A percentile compares a stretch with the other conserved stretches of the same genome.
Evolutionary conservation across 2,113 vertebrate species (phyloP).

Genomic region (Gulo gulo): DNA sequence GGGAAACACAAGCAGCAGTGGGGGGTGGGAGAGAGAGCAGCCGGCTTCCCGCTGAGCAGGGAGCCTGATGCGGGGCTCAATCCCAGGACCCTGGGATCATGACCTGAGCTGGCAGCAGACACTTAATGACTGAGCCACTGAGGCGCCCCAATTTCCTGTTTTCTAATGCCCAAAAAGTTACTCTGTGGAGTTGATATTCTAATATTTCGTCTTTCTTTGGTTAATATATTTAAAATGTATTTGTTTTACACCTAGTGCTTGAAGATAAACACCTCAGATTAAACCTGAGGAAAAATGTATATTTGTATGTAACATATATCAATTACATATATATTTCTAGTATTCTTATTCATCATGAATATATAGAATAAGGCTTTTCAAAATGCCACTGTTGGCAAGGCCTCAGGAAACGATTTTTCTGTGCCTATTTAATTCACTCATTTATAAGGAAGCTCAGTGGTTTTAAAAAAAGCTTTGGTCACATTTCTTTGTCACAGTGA

Average conservation of each 20-base stretch:
- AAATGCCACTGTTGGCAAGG: not conserved
- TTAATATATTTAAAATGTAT: not conserved
- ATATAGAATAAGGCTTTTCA: not conserved
- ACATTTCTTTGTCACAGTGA: not conserved
- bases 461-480: not conserved
- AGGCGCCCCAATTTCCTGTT: not conserved
- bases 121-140: not conserved
- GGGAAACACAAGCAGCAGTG: too few relatives aligned
- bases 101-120: not conserved
- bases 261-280: not conserved
- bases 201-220: slow-evolving; percentile 22
- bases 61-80: not conserved
- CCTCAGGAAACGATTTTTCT: not conserved
- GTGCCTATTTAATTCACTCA: not conserved
- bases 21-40: not conserved
- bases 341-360: not conserved
- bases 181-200: not conserved
- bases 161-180: slow-evolving; percentile 4
- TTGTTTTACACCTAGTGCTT: not conserved
- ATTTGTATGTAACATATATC: not conserved
- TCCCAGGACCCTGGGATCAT: not conserved
- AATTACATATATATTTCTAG: not conserved
- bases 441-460: not conserved
- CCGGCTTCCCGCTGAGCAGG: not conserved
- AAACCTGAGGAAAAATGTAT: not conserved